Conservation (phyloP, 2,797 vertebrate species). For the Cyclopterus lumpus region DNA sequence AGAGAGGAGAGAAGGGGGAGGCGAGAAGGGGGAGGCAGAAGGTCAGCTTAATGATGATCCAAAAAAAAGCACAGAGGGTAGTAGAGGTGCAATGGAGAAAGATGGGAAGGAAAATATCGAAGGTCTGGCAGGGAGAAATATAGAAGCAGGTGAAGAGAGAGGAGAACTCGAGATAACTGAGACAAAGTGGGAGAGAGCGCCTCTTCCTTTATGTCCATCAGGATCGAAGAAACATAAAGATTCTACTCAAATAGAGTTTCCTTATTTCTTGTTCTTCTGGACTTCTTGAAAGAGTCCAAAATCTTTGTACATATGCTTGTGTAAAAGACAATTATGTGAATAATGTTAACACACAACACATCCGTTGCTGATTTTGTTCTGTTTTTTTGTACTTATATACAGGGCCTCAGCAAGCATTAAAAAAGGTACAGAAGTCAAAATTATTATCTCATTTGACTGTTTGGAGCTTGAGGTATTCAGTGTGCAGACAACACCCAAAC, state of each 20-base stretch:
- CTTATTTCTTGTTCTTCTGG: no score
- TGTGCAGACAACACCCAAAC: no score
- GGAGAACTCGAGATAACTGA: not conserved
- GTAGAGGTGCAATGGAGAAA: slow-evolving; percentile 30
- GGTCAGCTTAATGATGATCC: slow-evolving; percentile 62
- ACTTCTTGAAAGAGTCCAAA: not conserved
- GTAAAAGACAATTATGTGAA: not conserved
- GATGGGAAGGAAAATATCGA: not conserved
- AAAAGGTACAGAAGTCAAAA: not conserved
- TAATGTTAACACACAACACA: not conserved
- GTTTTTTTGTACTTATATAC: not conserved
- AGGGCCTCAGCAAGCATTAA: not conserved
- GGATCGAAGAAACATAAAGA: not conserved
- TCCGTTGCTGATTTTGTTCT: not conserved
- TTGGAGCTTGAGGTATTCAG: not conserved
- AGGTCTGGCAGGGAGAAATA: not conserved
- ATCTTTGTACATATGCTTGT: not conserved
- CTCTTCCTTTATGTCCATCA: not conserved
- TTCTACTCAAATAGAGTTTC: not conserved
- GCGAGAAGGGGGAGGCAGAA: slow-evolving; percentile 54
- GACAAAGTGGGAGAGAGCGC: not conserved
- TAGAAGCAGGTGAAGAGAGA: slow-evolving; percentile 29
- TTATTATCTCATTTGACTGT: not conserved
- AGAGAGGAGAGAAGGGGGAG: slow-evolving; percentile 57
- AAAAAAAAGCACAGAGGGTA: slow-evolving; percentile 26